These are phyloP conservation scores for Rhagonycha fulva DNA, from an alignment of 2,888 invertebrate species.

Conservation along the genomic window DNA sequence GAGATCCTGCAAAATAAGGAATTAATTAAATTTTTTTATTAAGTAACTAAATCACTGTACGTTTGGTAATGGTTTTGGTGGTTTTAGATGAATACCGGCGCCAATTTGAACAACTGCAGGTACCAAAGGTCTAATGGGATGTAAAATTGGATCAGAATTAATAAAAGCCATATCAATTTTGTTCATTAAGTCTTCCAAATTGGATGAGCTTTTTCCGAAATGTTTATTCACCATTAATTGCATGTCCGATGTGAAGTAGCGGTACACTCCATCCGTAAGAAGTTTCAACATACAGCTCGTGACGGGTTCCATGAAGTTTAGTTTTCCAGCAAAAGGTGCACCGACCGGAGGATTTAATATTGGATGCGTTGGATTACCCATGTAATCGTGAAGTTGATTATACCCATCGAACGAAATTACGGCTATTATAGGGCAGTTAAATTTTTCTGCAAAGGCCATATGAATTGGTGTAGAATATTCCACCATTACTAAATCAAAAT, in stretches of 20 bases:
- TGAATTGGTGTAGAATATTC: background rate
- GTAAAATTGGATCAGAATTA: constrained; percentile 46
- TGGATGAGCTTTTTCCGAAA: constrained; percentile 43
- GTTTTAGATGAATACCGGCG: constrained; percentile 40
- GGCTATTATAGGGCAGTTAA: background rate
- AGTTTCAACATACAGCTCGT: background rate
- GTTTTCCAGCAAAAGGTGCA: background rate
- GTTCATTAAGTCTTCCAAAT: constrained; percentile 36
- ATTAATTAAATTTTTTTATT: background rate
- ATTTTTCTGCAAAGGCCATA: background rate
- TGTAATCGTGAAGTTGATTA: background rate
- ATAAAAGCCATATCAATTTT: constrained; percentile 46
- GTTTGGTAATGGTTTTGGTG: constrained; percentile 36
- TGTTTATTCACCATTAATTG: constrained; percentile 28
- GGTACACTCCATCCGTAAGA: background rate
- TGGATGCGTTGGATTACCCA: background rate
- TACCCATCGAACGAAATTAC: background rate
- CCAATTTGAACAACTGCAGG: constrained; percentile 44
- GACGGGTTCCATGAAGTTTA: background rate
- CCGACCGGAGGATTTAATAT: background rate
- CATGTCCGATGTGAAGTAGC: background rate
- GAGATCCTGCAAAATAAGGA: background rate
- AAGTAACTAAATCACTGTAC: background rate
- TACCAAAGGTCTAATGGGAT: constrained; percentile 41
- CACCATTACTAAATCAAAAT: background rate